Evolutionary conservation across 2,797 vertebrate species (phyloP).

Genomic region (Nannoperca australis): DNA sequence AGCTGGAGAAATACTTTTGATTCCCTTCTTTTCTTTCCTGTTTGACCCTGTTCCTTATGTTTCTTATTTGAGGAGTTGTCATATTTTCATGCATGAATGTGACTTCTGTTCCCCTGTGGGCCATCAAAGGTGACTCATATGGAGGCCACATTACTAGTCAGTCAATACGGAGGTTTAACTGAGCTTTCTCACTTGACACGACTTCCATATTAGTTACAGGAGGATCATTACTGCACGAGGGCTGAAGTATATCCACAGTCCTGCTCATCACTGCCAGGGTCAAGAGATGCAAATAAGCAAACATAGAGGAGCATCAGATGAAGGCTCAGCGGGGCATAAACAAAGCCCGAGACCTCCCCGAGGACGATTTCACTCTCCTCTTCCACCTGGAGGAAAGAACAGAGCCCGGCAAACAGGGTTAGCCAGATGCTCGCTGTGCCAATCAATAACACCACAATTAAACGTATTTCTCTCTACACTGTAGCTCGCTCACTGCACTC

Average conservation of each 20-base stretch:
- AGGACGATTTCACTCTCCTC: constrained; percentile 31
- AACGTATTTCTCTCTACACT: constrained; percentile 35
- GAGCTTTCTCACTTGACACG: constrained; percentile 16
- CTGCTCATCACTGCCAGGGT: constrained; percentile 15
- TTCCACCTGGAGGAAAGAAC: constrained; percentile 36
- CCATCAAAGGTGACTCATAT: neutral
- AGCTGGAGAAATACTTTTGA: constrained; percentile 4
- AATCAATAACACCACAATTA: constrained; percentile 48
- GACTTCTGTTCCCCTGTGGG: neutral
- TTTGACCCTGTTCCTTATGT: neutral
- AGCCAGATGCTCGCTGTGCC: constrained; percentile 27
- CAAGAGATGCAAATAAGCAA: constrained; percentile 29
- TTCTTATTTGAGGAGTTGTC: constrained; percentile 1
- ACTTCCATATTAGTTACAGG: neutral
- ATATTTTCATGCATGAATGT: constrained; percentile 4
- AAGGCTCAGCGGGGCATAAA: constrained; percentile 9
- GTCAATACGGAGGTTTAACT: neutral
- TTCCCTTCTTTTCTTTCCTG: neutral
- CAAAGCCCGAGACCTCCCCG: constrained; percentile 13
- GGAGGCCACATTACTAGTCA: neutral
- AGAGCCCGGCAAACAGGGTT: constrained; percentile 25
- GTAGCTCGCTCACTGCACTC: neutral
- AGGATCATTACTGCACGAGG: constrained; percentile 3
- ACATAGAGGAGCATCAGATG: constrained; percentile 18
- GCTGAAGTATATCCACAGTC: constrained; percentile 4